Conservation (phyloP, 2,113 vertebrate species). For the Sylvia atricapilla region DNA sequence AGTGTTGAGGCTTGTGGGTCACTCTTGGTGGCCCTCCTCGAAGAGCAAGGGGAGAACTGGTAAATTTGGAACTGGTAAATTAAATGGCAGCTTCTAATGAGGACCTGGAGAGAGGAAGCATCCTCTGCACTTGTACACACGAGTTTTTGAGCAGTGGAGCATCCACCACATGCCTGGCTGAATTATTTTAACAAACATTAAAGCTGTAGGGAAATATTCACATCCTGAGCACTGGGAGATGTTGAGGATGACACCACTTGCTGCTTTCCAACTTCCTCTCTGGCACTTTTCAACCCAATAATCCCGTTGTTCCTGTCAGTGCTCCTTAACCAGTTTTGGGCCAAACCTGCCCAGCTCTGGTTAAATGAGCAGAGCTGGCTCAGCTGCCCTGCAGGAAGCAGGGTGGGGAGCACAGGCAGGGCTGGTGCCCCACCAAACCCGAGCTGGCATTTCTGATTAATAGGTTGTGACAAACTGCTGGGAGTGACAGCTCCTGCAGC, state of each 20-base stretch:
- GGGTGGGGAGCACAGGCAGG: background rate
- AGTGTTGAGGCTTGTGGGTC: background rate
- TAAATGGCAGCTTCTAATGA: background rate
- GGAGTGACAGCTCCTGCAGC: background rate
- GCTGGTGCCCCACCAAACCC: background rate
- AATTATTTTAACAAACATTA: background rate
- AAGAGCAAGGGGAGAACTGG: no score
- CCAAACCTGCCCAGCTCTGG: background rate
- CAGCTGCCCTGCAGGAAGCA: background rate
- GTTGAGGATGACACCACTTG: background rate
- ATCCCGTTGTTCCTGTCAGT: background rate
- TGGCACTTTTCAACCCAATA: background rate
- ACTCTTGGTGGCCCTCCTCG: rapidly evolving
- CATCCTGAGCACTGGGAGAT: background rate
- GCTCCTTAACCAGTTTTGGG: background rate
- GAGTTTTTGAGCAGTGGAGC: background rate
- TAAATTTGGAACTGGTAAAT: background rate
- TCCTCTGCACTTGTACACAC: background rate
- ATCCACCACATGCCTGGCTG: background rate
- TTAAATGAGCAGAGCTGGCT: background rate
- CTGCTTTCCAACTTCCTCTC: background rate
- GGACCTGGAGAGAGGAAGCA: background rate
- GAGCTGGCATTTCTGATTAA: background rate
- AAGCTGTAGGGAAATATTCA: background rate
- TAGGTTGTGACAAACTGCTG: background rate